Conservation (phyloP, 2,797 vertebrate genomes). For the Fistularia tabacaria region DNA sequence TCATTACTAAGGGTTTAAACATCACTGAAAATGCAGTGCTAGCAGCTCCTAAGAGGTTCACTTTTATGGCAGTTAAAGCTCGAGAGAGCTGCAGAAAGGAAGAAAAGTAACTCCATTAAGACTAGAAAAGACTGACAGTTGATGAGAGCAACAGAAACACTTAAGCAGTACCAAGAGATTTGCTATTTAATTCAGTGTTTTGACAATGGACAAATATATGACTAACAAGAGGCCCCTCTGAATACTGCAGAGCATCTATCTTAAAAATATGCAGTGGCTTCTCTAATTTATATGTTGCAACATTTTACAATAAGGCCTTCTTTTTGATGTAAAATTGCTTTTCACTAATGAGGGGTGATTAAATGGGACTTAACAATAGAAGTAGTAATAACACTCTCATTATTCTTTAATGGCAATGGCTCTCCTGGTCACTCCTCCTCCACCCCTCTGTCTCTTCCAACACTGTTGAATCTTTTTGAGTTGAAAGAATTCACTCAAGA, state of each 20-base stretch:
- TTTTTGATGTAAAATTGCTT: too few species aligned
- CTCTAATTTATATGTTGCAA: too few species aligned
- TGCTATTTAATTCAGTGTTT: conserved; percentile 27
- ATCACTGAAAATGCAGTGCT: conserved; percentile 24
- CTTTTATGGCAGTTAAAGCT: conserved; percentile 23
- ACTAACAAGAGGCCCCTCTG: conserved; percentile 9
- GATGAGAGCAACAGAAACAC: conserved; percentile 22
- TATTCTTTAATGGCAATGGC: not conserved
- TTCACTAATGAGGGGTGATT: not conserved
- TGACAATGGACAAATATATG: conserved; percentile 7
- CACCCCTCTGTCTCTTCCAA: too few species aligned
- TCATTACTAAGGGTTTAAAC: conserved; percentile 23
- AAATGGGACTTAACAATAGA: not conserved
- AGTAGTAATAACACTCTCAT: not conserved
- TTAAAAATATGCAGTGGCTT: too few species aligned
- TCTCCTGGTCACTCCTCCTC: not conserved
- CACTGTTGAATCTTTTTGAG: not conserved
- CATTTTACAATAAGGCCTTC: too few species aligned
- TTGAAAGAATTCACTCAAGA: conserved; percentile 8
- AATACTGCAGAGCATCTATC: too few species aligned
- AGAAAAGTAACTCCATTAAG: conserved; percentile 38
- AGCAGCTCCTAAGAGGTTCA: conserved; percentile 42
- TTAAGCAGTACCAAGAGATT: conserved; percentile 21
- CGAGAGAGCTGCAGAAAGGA: conserved; percentile 20
- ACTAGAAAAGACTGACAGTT: conserved; percentile 39